Percentiles rank a stretch among this genome's conserved stretches.
phyloP scores from a whole-genome alignment of 2,113 vertebrate genomes.

The Apeltes quadracus region DNA sequence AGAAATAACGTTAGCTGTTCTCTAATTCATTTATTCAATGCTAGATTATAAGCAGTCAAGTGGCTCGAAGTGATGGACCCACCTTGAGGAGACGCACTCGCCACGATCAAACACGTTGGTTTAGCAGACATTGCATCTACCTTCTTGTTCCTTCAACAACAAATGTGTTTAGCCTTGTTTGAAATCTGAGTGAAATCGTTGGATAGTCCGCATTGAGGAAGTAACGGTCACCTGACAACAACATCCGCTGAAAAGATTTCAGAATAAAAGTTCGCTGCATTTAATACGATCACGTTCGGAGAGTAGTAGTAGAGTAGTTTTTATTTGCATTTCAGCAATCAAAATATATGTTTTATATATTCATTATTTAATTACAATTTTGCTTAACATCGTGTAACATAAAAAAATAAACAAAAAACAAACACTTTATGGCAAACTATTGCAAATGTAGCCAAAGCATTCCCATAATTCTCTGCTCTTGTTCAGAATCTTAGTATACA shows the following conservation, averaged over 20 bases:
- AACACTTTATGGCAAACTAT: neutral
- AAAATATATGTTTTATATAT: neutral
- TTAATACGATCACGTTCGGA: too few relatives aligned
- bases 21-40: neutral
- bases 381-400: slow-evolving; percentile 2
- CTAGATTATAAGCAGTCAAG: neutral
- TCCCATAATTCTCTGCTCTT: slow-evolving; percentile 8
- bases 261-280: slow-evolving; percentile 55
- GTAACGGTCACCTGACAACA: slow-evolving; percentile 68
- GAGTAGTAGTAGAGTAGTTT: slow-evolving; percentile 3
- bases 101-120: slow-evolving; percentile 75
- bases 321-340: slow-evolving; percentile 23
- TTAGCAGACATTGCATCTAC: slow-evolving; percentile 67
- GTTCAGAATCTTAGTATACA: slow-evolving; percentile 1
- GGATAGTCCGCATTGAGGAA: slow-evolving; percentile 15
- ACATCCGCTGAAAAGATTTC: slow-evolving; percentile 64
- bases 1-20: neutral
- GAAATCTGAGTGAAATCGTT: neutral
- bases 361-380: slow-evolving; percentile 3
- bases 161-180: neutral
- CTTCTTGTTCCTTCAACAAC: neutral
- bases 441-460: neutral
- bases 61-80: neutral
- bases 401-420: neutral
- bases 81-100: slow-evolving; percentile 75